Percentiles rank a stretch among this genome's conserved stretches.
Conservation (phyloP, 2,113 vertebrate genomes). For the Plestiodon gilberti region DNA sequence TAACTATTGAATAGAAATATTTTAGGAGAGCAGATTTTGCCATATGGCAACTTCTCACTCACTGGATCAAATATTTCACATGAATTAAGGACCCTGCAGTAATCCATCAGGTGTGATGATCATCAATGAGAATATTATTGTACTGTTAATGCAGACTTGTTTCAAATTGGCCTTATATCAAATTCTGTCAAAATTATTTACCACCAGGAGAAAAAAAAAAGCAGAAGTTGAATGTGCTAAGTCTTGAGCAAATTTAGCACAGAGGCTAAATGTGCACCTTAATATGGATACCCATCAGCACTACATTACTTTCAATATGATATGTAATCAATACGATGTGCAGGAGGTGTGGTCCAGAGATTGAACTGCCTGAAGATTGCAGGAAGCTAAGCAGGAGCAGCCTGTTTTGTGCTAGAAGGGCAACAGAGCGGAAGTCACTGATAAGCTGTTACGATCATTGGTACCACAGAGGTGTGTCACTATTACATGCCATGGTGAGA, state of each 20-base stretch:
- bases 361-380: too few species aligned
- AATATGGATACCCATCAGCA: neutral
- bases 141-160: neutral
- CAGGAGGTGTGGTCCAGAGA: too few species aligned
- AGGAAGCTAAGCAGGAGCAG: too few species aligned
- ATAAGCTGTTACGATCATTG: too few species aligned
- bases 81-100: neutral
- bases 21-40: slow-evolving; percentile 47
- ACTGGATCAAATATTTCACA: slow-evolving; percentile 36
- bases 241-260: neutral
- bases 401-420: too few species aligned
- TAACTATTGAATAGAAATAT: slow-evolving; percentile 43
- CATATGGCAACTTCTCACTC: slow-evolving; percentile 42
- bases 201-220: neutral
- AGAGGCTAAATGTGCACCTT: neutral
- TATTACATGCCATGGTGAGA: too few species aligned
- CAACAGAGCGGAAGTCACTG: too few species aligned
- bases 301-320: neutral
- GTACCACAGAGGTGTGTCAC: too few species aligned
- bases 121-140: too few species aligned
- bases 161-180: neutral
- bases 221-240: neutral
- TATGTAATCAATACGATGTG: too few species aligned
- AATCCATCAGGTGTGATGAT: neutral
- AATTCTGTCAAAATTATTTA: neutral